Percentiles rank a stretch among this genome's conserved stretches.
Conservation (phyloP, 2,113 vertebrate genomes). For the Oryzias javanicus region DNA sequence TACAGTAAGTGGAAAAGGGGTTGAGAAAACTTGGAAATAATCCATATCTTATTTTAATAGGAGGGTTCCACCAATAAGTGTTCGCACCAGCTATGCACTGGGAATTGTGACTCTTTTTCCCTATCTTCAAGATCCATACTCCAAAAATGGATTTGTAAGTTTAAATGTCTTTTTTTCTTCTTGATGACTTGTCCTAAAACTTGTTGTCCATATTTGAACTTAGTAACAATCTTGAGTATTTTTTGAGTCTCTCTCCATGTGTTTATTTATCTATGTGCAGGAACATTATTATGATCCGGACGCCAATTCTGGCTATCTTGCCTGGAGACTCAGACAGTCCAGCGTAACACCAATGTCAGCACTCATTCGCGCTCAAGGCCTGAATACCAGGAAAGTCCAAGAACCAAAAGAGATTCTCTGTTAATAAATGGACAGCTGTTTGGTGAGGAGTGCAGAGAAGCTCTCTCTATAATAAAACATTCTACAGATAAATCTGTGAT, state of each 20-base stretch:
- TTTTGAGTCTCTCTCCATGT: too few species aligned
- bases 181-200: too few species aligned
- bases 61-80: slow-evolving; percentile 1
- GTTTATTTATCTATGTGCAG: background rate
- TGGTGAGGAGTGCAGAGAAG: slow-evolving; percentile 2
- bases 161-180: background rate
- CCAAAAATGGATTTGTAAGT: slow-evolving; percentile 4
- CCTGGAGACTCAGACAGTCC: too few species aligned
- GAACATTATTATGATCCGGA: background rate
- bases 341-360: too few species aligned
- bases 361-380: too few species aligned
- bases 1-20: background rate
- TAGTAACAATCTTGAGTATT: too few species aligned
- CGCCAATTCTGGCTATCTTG: too few species aligned
- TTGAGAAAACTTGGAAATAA: too few species aligned
- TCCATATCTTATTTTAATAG: background rate
- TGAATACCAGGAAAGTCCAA: too few species aligned
- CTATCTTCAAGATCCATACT: slow-evolving; percentile 7
- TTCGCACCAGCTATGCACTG: background rate
- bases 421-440: background rate
- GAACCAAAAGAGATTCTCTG: background rate
- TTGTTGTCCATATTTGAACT: too few species aligned
- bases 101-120: slow-evolving; percentile 2
- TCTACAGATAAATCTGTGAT: too few species aligned
- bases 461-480: background rate